These are phyloP conservation scores for Callosobruchus maculatus DNA, from an alignment of 2,888 invertebrate genomes.

Conservation along the genomic window DNA sequence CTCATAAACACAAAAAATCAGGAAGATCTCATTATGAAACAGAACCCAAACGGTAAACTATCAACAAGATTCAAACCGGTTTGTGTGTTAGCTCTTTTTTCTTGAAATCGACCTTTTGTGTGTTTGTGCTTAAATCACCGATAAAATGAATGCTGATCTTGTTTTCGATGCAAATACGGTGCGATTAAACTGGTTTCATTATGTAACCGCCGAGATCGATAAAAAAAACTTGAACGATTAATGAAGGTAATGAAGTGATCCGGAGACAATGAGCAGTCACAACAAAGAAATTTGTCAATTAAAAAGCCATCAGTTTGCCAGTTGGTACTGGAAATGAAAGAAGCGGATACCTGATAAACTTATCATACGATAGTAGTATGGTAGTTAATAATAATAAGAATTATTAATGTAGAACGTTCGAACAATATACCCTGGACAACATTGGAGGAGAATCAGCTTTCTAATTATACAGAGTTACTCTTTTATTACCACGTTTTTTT, in stretches of 20 bases:
- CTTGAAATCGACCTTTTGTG: background rate
- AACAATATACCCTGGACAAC: background rate
- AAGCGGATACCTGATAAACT: background rate
- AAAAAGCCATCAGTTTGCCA: background rate
- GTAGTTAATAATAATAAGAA: background rate
- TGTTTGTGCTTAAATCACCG: background rate
- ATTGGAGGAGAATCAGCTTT: too few species aligned
- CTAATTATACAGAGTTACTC: too few species aligned
- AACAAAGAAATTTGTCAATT: background rate
- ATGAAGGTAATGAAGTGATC: background rate
- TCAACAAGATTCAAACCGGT: background rate
- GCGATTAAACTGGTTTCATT: background rate
- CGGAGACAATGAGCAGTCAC: background rate
- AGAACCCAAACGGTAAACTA: background rate
- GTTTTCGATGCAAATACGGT: background rate
- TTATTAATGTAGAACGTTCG: background rate
- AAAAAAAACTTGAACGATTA: background rate
- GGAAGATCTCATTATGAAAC: background rate
- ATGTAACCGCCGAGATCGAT: background rate
- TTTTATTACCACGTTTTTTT: too few species aligned
- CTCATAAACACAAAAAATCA: background rate
- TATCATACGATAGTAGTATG: background rate
- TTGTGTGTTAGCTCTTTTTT: background rate
- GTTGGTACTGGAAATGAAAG: background rate
- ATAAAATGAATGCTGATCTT: background rate